Percentiles rank a stretch among this genome's conserved stretches.
Evolutionary conservation across 2,888 invertebrate species (phyloP).

Genomic region (Lasius fuliginosus): DNA sequence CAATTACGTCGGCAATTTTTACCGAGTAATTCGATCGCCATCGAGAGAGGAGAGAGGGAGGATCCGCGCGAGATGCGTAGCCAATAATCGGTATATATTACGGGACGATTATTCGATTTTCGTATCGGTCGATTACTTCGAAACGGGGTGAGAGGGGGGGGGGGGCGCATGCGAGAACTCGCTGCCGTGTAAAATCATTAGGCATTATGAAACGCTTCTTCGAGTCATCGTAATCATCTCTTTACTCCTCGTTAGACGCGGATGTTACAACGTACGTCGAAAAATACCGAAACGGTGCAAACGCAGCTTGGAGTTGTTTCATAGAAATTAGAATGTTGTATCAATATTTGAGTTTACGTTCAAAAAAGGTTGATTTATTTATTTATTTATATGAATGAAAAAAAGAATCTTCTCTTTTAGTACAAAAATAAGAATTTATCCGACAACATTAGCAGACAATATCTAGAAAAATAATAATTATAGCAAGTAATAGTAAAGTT

Average conservation of each 20-base stretch:
- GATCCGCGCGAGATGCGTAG: slow-evolving; percentile 61
- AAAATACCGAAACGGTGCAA: background rate
- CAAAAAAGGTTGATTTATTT: background rate
- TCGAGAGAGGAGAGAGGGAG: slow-evolving; percentile 22
- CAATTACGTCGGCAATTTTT: slow-evolving; percentile 79
- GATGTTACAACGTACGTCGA: slow-evolving; percentile 16
- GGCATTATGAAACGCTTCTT: slow-evolving; percentile 34
- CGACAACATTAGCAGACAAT: no score
- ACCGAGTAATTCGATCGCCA: slow-evolving; percentile 70
- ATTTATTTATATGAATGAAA: no score
- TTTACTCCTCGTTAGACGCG: slow-evolving; percentile 32
- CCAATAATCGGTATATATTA: slow-evolving; percentile 66
- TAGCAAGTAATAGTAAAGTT: no score
- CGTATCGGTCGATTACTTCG: slow-evolving; percentile 54
- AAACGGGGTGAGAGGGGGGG: background rate
- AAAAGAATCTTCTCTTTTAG: no score
- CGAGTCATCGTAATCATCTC: slow-evolving; percentile 47
- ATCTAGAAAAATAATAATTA: no score
- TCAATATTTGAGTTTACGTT: slow-evolving; percentile 34
- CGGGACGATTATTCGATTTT: slow-evolving; percentile 60
- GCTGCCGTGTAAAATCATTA: slow-evolving; percentile 38
- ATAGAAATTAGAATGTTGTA: background rate
- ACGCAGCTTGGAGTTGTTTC: slow-evolving; percentile 5
- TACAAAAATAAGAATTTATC: no score
- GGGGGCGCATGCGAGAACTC: slow-evolving; percentile 17